Evolutionary conservation across 2,888 invertebrate genomes (phyloP), one percentile per base, ranked within the genome.

Genomic region (Trichopoda pennipes): DNA sequence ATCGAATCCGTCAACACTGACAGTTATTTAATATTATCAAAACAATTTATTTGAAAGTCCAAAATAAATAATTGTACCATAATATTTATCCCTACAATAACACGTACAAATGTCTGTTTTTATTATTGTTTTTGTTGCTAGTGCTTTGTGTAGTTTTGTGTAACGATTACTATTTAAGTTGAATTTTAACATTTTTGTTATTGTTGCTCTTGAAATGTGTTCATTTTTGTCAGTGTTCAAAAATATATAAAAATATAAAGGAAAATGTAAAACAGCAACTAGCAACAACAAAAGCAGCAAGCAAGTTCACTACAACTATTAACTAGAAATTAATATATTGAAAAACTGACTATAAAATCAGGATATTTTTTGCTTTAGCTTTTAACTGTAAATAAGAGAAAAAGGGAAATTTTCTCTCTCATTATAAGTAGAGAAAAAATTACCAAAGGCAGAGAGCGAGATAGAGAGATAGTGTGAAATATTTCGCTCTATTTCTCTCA

Each of bases 291-390:
- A 66, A 60, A 70, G 49, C 72, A 72, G 78, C 82, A 82, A 72
- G 78, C 82, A 82, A 82, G 82, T 82, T 82, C 81, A 78, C 70
- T 75, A 75, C 75, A 66, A 51, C 78, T 72, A 82, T 82, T 78
- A 82, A 75, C 60, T 66, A 42, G 75, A 75, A 79, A 82, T 75
- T 79, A 82, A 72, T 79, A 75, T 61, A 72, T 82, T 75, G 79
- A 68, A 79, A 78, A 76, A 81, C 61, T 63, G 56, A 75, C 73
- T 56, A 63, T 61, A 77, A 77, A 49, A 23, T 47, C 49, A 16
- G 58, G 42, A 51, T 66, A 58, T 42, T 58, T 49, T 49, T 58
- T 21, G 8, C 35, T 56, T 56, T 49, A 74, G 38, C 64, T 23
- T 12, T 38, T 75, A 49, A 55, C 38, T 17, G 14, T 42, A 51